Evolutionary conservation across 2,113 vertebrate genomes (phyloP), one percentile per base, ranked within the genome.

Genomic region (Madoqua kirkii): DNA sequence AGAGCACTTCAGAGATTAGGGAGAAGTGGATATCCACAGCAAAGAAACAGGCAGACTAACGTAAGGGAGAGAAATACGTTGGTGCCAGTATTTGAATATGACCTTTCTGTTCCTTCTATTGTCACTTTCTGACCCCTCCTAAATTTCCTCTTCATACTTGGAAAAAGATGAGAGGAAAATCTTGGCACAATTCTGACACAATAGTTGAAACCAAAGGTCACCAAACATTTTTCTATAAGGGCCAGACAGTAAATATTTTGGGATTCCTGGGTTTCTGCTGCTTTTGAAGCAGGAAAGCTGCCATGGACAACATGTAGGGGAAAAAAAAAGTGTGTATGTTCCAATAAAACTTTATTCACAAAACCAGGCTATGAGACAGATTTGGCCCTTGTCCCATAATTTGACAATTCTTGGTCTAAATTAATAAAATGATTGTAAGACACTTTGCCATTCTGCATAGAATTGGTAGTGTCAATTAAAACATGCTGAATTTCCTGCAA

Each of bases 301-400:
- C 15, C 57, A 87, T 29, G 78, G 29, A 76, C 6, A 92, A n/a
- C 52, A 97, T 4, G 48, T 29, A 93, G 95, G 83, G 3, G 81
- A 19, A 19, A 45, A 14, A 87, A 50, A 54, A 54, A 88, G 55
- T 2, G 9, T 88, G 10, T 81, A 33, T 9, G 16, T 85, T 85
- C 14, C n/a, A 93, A 86, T 88, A 89, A 89, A 91, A 67, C 31
- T 93, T 95, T 86, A 91, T 82, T 92, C 71, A 95, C n/a, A 74
- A 95, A 97, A 91, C 36, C 3, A 94, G 11, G 52, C 31, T 87
- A 79, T 59, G 3, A 87, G 45, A n/a, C 36, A 89, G 5, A 57
- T 89, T 95, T 97, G 50, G 45, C 43, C 50, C 36, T 43, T 74
- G 31, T 7, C 52, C 50, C 15, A 71, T 92, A 90, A 95, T 96